Conservation (phyloP, 2,888 invertebrate genomes). For the Gibbula magus region DNA sequence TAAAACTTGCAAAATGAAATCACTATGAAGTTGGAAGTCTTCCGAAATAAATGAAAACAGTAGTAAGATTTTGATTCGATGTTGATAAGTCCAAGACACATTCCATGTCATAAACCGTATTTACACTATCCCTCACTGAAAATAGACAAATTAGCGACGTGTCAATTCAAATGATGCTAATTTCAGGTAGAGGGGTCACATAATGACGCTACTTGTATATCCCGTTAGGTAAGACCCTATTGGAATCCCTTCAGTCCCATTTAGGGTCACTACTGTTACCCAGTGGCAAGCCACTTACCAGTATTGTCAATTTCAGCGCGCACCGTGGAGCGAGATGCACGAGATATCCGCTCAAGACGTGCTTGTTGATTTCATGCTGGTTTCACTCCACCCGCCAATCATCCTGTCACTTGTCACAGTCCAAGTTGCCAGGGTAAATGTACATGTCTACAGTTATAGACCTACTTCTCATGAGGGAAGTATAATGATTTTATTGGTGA, state of each 20-base stretch:
- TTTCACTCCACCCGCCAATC: background rate
- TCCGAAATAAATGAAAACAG: too few species aligned
- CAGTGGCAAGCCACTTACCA: background rate
- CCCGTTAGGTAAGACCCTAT: background rate
- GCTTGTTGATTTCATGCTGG: constrained; percentile 7
- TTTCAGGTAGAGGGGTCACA: background rate
- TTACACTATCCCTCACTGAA: background rate
- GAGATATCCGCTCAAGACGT: background rate
- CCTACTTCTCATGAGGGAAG: background rate
- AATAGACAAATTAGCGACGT: background rate
- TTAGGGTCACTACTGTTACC: background rate
- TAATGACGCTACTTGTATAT: background rate
- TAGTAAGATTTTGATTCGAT: too few species aligned
- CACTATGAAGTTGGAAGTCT: too few species aligned
- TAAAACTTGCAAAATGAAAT: too few species aligned
- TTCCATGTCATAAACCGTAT: too few species aligned
- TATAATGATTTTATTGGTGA: background rate
- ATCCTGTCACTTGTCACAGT: background rate
- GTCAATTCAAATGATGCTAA: background rate
- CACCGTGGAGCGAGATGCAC: background rate
- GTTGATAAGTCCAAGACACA: too few species aligned
- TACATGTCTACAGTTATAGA: background rate
- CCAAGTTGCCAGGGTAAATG: background rate
- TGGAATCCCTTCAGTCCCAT: background rate
- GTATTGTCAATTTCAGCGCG: background rate